A percentile compares a stretch with the other conserved stretches of the same genome.
These are phyloP conservation scores for Rynchops niger DNA, from an alignment of 2,113 vertebrate species.

Conservation along the genomic window DNA sequence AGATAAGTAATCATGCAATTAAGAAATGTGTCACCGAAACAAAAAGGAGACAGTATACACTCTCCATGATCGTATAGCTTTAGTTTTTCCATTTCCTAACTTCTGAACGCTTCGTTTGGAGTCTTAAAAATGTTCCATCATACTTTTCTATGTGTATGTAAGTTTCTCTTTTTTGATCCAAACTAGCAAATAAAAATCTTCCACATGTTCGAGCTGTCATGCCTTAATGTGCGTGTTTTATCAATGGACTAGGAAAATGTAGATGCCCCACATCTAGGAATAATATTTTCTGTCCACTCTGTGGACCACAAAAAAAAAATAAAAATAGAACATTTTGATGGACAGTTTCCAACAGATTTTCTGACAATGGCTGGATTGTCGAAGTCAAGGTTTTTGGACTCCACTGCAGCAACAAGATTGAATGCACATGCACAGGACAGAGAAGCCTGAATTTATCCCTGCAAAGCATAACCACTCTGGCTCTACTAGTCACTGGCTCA, in stretches of 20 bases:
- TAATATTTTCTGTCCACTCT: not conserved
- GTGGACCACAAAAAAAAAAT: not conserved
- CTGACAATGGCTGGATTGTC: not conserved
- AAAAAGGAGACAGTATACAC: not conserved
- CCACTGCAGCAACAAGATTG: not conserved
- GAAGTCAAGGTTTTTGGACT: not conserved
- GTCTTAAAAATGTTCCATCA: not conserved
- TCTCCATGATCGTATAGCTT: not conserved
- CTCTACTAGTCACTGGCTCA: not conserved
- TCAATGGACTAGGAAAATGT: not conserved
- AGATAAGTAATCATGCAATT: not conserved
- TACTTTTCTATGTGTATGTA: not conserved
- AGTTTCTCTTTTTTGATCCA: not conserved
- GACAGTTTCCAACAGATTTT: not conserved
- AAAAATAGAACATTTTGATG: not conserved
- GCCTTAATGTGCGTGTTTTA: not conserved
- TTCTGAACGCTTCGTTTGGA: not conserved
- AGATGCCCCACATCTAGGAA: not conserved
- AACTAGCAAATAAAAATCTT: not conserved
- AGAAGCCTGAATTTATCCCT: not conserved
- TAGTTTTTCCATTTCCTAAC: not conserved
- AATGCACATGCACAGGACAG: not conserved
- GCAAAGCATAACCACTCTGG: not conserved
- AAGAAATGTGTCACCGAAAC: not conserved
- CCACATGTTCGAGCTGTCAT: not conserved